Evolutionary conservation across 1,140 invertebrate genomes (phyloP).

Genomic region (Chironomus tepperi): DNA sequence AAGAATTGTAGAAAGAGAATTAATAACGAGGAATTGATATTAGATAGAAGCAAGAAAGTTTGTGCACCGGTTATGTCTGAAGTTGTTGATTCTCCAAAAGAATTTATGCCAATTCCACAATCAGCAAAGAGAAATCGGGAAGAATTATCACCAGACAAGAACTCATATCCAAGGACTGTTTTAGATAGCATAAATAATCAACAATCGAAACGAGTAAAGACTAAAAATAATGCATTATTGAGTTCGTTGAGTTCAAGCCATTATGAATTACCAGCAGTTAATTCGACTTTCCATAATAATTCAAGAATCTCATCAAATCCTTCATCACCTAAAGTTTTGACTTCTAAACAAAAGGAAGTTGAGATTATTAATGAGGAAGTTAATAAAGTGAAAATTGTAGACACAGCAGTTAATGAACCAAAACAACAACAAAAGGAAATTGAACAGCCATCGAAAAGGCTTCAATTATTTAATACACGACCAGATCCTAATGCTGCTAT

Average conservation of each 20-base stretch:
- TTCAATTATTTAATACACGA: background rate
- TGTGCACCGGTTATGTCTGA: background rate
- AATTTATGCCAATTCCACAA: background rate
- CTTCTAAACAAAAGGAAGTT: background rate
- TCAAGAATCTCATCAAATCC: background rate
- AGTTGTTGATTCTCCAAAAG: background rate
- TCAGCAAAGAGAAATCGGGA: background rate
- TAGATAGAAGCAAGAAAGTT: background rate
- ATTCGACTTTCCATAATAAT: background rate
- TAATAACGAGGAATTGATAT: background rate
- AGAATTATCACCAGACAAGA: background rate
- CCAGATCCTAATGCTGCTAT: background rate
- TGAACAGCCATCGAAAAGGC: background rate
- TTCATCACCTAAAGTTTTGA: background rate
- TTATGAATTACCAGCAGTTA: background rate
- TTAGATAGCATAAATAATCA: background rate
- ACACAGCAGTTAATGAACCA: background rate
- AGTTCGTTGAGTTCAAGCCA: background rate
- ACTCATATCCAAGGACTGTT: background rate
- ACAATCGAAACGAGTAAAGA: background rate
- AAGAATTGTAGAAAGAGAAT: constrained; percentile 19
- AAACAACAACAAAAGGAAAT: background rate
- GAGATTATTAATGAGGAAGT: too few species aligned
- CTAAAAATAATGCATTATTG: background rate
- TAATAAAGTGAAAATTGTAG: background rate